Percentiles rank a stretch among this genome's conserved stretches.
phyloP scores from a whole-genome alignment of 2,888 invertebrate genomes.

The Cantharis flavilabris region DNA sequence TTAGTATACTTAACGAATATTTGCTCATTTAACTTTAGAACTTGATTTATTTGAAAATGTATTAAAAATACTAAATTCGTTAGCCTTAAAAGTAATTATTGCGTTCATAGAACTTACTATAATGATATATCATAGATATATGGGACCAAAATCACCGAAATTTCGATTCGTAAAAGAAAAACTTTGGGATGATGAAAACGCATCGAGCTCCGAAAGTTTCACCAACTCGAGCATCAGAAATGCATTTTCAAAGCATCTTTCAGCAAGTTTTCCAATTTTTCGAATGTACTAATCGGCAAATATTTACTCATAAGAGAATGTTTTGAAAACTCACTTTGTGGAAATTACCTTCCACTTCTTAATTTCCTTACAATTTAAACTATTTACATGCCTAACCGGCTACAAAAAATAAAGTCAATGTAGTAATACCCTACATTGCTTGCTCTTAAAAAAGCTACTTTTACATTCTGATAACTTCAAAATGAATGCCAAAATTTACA shows the following conservation, averaged over 20 bases:
- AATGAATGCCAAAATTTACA: conserved; percentile 40
- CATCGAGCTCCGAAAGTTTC: conserved; percentile 44
- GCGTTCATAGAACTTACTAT: conserved; percentile 94
- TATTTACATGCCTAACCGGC: conserved; percentile 43
- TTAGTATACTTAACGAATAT: not conserved
- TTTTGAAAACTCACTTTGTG: conserved; percentile 45
- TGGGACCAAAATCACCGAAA: conserved; percentile 74
- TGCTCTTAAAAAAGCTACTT: conserved; percentile 31
- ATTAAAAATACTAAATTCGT: conserved; percentile 1
- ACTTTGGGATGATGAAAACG: conserved; percentile 7
- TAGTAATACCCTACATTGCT: conserved; percentile 51
- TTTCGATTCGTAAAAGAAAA: conserved; percentile 38
- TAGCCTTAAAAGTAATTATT: conserved; percentile 6
- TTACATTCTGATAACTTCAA: conserved; percentile 51
- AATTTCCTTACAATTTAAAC: conserved; percentile 16
- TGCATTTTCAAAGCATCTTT: conserved; percentile 11
- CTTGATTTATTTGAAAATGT: not conserved
- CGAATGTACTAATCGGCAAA: conserved; percentile 52
- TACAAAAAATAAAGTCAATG: conserved; percentile 32
- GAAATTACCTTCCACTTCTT: conserved; percentile 60
- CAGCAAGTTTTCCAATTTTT: conserved; percentile 10
- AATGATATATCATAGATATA: conserved; percentile 97
- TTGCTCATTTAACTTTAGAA: not conserved
- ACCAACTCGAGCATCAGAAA: conserved; percentile 43
- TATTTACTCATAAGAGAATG: conserved; percentile 47